Evolutionary conservation across 2,888 invertebrate genomes (phyloP), one percentile per base, ranked within the genome.

Genomic region (Gibbula magus): DNA sequence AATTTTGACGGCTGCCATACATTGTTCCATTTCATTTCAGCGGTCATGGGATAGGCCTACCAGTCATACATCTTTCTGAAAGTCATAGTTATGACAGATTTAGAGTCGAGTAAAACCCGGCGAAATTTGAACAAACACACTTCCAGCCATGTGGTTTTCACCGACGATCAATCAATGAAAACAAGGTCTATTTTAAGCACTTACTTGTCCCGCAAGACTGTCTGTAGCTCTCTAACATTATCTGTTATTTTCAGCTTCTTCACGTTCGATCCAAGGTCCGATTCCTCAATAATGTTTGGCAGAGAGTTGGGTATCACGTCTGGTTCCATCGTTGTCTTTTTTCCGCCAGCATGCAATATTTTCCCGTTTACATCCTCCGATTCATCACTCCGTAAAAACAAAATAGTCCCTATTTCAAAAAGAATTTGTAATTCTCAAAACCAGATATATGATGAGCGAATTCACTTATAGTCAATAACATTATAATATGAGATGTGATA

Each of bases 121-220:
- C 20, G 3, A 25, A 7, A 7, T 8, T 25, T 25, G 13, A 25
- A 56, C 7, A 56, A 56, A n/a, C 4, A 25, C 20, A 54, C n/a
- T 5, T 4, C 7, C 56, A 10, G 56, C 20, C 25, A 25, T 25
- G 25, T 56, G 20, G 20, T 56, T 25, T 56, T 56, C 56, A 1
- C 99, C 99, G 92, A 84, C 93, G 94, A 91, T 87, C 78, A 86
- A 86, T 83, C 82, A 25, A 79, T 79, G 51, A 52, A 66, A 45
- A 39, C 7, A 66, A 66, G 5, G 25, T 35, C 18, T 29, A 29
- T 66, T 22, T 20, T 4, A 5, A 67, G n/a, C 25, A 84, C 91
- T 88, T 86, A 93, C 94, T 91, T 93, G 86, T 94, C 94, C 79
- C 94, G 85, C 51, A 94, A 91, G 54, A 94, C 93, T 18, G 94